Percentiles rank a stretch among this genome's conserved stretches.
Conservation (phyloP, 2,797 vertebrate species). For the Pseudochaenichthys georgianus region DNA sequence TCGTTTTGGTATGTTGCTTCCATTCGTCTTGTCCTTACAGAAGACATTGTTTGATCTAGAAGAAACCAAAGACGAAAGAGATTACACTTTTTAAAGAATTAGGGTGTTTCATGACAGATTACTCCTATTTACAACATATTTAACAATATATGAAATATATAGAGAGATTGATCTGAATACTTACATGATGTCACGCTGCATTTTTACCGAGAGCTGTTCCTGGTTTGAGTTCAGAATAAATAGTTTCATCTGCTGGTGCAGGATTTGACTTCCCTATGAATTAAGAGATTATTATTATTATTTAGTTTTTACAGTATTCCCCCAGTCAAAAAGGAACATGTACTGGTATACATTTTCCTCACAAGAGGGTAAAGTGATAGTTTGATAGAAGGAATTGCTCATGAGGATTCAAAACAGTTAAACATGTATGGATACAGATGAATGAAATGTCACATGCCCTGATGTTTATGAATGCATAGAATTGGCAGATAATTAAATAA, state of each 20-base stretch:
- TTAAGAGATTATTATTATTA: background rate
- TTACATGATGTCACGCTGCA: background rate
- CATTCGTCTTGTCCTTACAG: background rate
- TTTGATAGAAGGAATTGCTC: background rate
- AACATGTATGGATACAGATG: background rate
- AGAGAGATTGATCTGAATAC: background rate
- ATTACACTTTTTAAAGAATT: background rate
- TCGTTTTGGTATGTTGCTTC: background rate
- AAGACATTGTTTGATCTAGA: background rate
- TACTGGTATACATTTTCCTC: background rate
- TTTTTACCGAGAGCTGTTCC: slow-evolving; percentile 13
- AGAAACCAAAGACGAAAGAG: too few relatives aligned
- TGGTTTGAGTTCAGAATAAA: slow-evolving; percentile 36
- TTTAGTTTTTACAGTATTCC: too few relatives aligned
- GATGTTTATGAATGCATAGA: background rate
- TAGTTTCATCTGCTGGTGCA: background rate
- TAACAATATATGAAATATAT: background rate
- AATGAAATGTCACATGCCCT: background rate
- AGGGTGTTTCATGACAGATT: background rate
- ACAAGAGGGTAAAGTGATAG: background rate
- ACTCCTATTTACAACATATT: background rate
- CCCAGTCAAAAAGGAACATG: background rate
- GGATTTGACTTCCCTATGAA: slow-evolving; percentile 1
- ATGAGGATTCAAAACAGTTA: background rate
- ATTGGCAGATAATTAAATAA: background rate